These are phyloP conservation scores for Rousettus leschenaultii DNA, from an alignment of 2,113 vertebrate genomes.

Conservation along the genomic window DNA sequence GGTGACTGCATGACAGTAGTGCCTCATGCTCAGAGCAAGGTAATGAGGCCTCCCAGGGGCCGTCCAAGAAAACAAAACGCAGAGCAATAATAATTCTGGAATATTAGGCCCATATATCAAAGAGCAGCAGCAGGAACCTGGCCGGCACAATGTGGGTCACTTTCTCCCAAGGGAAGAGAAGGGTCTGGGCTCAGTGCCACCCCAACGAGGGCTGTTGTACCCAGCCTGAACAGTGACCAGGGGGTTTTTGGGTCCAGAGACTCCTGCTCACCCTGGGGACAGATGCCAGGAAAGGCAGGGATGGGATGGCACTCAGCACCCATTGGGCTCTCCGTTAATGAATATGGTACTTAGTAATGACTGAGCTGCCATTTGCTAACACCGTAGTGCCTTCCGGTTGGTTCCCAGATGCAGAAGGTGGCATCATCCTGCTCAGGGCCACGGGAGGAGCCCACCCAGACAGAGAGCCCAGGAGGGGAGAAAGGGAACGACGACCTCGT, in stretches of 20 bases:
- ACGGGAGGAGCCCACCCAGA: rapidly evolving
- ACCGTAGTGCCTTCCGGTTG: rapidly evolving
- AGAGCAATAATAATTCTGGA: background rate
- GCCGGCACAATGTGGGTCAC: rapidly evolving
- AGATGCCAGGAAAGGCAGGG: background rate
- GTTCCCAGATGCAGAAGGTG: background rate
- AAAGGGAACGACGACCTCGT: background rate
- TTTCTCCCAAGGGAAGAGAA: background rate
- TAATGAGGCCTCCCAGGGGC: background rate
- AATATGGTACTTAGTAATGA: rapidly evolving
- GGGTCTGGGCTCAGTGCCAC: rapidly evolving
- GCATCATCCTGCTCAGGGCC: background rate
- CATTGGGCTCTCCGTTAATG: background rate
- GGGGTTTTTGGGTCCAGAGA: background rate
- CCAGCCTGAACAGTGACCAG: background rate
- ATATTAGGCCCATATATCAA: conserved; percentile 1
- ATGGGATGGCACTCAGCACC: rapidly evolving
- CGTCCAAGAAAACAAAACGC: background rate
- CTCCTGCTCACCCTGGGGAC: background rate
- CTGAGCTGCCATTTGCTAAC: rapidly evolving
- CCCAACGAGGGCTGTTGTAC: rapidly evolving
- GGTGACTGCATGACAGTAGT: background rate
- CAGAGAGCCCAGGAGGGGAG: background rate
- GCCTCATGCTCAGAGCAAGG: background rate
- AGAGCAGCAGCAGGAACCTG: background rate